Evolutionary conservation across 2,888 invertebrate species (phyloP), one percentile per base, ranked within the genome.

Genomic region (Caenorhabditis sinica): DNA sequence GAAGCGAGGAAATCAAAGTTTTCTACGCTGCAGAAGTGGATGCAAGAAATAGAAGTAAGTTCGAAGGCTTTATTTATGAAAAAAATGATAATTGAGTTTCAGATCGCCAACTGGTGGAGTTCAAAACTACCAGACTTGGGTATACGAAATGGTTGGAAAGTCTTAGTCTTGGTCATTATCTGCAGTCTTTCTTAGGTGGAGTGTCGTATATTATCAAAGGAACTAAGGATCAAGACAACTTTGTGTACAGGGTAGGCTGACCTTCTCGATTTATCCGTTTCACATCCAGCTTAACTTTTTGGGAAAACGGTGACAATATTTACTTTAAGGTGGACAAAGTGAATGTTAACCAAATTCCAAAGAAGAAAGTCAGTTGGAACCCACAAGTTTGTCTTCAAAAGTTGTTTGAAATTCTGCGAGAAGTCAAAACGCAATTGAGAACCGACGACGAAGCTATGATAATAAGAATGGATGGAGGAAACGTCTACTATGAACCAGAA

Each of bases 1-100:
- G 17, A 15, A 56, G 43, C 13, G 49, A 68, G 13, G 13, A 28
- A 20, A 33, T 76, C n/a, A 68, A 36, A 25, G 45, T 68, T 0
- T 60, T 76, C 11, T 76, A 76, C 28, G 33, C 49, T 1, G 76
- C 68, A 0, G 76, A 76, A n/a, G 1, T 68, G 5, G 76, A 76
- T 60, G 76, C 60, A 0, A 17, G 30, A 2, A 58, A 75, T 45
- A 20, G 28, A 11, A 20, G 75, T 75, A 2, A 40, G 40, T 6
- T 6, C 33, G 40, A 40, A 11, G 40, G 8, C 33, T 33, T 4
- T 33, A 6, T 40, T 2, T 6, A 11, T 40, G 40, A 40, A 40
- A 0, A 28, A 5, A n/a, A 17, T 49, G 4, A n/a, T 0, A 1
- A 25, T 11, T 56, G 8, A n/a, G 28, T 56, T 23, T 25, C 15